phyloP scores from a whole-genome alignment of 2,113 vertebrate species.

The Myotis davidii region DNA sequence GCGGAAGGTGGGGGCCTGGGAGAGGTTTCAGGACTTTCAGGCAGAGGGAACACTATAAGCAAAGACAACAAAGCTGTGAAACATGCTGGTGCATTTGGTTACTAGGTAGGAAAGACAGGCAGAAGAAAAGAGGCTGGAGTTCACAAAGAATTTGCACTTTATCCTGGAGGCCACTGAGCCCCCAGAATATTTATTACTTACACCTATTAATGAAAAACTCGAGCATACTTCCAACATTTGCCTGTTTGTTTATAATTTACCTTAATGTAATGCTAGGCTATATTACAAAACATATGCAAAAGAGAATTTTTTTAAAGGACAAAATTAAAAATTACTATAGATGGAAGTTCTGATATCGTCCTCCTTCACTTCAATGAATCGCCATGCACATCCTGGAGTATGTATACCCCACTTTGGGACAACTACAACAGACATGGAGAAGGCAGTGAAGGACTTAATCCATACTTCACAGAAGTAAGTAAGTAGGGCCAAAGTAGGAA shows the following conservation, averaged over 20 bases:
- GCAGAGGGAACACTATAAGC: not conserved
- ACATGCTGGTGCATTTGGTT: not conserved
- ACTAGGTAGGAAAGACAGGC: not conserved
- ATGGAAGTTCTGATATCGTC: not conserved
- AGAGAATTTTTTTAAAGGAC: not conserved
- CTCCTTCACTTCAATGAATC: not conserved
- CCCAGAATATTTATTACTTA: not conserved
- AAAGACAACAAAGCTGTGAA: not conserved
- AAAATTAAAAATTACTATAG: not conserved
- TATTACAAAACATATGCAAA: not conserved
- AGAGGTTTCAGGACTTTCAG: not conserved
- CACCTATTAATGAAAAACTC: not conserved
- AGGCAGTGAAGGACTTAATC: not conserved
- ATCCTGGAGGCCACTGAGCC: not conserved
- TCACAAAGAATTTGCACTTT: not conserved
- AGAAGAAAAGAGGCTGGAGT: not conserved
- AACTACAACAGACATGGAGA: not conserved
- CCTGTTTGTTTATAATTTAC: not conserved
- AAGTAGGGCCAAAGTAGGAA: not conserved
- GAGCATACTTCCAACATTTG: not conserved
- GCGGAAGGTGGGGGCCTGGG: not conserved
- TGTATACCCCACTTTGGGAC: not conserved
- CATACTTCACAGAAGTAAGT: not conserved
- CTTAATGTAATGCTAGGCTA: not conserved
- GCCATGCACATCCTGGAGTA: not conserved